These are phyloP conservation scores for Ostrea denselamellosa DNA, from an alignment of 1,140 invertebrate genomes.

Conservation along the genomic window DNA sequence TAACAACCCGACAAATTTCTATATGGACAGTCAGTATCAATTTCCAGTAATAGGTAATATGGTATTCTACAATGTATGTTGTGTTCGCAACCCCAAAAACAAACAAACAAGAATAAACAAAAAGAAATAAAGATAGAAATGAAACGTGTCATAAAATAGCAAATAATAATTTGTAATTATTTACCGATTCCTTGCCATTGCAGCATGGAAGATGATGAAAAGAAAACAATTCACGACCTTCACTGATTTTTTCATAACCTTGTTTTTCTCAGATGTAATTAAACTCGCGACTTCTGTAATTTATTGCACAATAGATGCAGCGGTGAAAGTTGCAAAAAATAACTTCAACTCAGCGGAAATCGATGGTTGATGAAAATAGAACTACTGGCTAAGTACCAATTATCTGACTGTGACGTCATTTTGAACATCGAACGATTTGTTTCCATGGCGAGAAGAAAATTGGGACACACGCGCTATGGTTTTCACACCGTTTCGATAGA, in stretches of 20 bases:
- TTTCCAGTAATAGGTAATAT: too few species aligned
- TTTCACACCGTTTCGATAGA: constrained; percentile 51
- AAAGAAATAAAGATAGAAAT: too few species aligned
- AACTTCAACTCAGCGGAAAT: constrained; percentile 9
- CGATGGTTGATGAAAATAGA: constrained; percentile 45
- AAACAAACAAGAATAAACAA: too few species aligned
- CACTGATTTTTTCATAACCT: constrained; percentile 27
- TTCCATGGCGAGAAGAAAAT: constrained; percentile 55
- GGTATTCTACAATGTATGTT: too few species aligned
- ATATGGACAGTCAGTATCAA: too few species aligned
- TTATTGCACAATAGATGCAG: constrained; percentile 4
- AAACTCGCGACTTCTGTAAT: constrained; percentile 20
- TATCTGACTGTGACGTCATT: constrained; percentile 56
- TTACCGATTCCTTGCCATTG: not conserved
- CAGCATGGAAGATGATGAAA: not conserved
- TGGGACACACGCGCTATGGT: constrained; percentile 42
- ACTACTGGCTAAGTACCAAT: constrained; percentile 54
- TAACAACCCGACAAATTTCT: too few species aligned
- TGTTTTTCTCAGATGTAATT: constrained; percentile 23
- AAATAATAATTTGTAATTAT: too few species aligned
- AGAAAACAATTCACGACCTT: constrained; percentile 5
- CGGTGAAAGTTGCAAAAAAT: not conserved
- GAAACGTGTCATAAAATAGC: too few species aligned
- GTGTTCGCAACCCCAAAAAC: too few species aligned
- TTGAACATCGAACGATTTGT: constrained; percentile 52